Conservation (phyloP, 2,113 vertebrate species). For the Limanda limanda region DNA sequence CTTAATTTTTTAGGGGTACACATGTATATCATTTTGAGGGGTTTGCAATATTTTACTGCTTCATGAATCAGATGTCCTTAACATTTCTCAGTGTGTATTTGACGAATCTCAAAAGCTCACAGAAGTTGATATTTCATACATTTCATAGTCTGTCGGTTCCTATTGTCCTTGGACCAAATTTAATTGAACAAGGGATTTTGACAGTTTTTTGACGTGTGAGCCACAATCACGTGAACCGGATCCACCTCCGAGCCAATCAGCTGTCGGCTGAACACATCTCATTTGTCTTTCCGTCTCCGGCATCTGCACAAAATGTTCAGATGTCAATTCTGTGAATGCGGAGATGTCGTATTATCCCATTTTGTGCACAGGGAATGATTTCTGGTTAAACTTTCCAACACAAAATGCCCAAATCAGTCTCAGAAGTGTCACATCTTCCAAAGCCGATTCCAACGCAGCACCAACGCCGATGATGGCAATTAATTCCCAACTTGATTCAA, state of each 20-base stretch:
- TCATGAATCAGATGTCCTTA: background rate
- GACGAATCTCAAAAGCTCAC: background rate
- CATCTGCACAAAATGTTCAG: constrained; percentile 28
- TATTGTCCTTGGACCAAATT: background rate
- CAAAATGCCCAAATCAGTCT: constrained; percentile 53
- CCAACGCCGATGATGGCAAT: constrained; percentile 40
- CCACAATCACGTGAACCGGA: no score
- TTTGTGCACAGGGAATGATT: background rate
- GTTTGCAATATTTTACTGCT: background rate
- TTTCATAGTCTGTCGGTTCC: background rate
- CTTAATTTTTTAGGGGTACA: background rate
- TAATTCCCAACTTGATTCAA: constrained; percentile 38
- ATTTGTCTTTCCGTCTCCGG: constrained; percentile 27
- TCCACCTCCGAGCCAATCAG: no score
- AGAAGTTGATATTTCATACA: background rate
- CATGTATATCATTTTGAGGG: background rate
- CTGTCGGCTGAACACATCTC: background rate
- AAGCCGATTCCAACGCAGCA: constrained; percentile 36
- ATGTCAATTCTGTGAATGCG: constrained; percentile 39
- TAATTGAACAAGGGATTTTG: background rate
- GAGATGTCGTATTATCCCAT: constrained; percentile 50
- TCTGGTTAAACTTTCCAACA: constrained; percentile 40
- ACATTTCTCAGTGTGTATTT: no score
- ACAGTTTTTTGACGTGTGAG: background rate
- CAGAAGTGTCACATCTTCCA: constrained; percentile 63